Conservation (phyloP, 1,140 invertebrate genomes). For the Glossosoma conforme region DNA sequence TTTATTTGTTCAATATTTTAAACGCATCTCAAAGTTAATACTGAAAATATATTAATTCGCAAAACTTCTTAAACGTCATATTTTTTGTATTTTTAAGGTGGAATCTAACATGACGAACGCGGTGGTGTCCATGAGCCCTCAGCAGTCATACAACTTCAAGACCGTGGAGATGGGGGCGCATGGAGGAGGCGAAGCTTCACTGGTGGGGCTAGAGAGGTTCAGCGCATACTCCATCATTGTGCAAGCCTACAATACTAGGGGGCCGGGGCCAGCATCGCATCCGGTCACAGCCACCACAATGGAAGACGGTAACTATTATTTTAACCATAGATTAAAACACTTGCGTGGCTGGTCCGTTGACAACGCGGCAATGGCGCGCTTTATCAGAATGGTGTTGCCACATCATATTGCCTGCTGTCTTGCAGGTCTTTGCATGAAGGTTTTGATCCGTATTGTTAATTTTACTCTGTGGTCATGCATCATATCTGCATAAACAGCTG, state of each 20-base stretch:
- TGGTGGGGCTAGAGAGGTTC: constrained; percentile 74
- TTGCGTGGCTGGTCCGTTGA: not conserved
- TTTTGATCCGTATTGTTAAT: too few relatives aligned
- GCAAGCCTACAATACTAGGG: constrained; percentile 88
- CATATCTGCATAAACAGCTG: too few relatives aligned
- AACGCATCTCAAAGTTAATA: not conserved
- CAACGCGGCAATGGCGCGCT: too few relatives aligned
- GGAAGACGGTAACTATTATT: constrained; percentile 72
- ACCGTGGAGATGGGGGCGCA: constrained; percentile 64
- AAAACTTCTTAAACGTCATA: too few relatives aligned
- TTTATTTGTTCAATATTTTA: not conserved
- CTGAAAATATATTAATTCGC: not conserved
- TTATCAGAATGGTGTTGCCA: too few relatives aligned
- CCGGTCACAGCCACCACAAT: constrained; percentile 78
- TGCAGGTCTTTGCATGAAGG: too few relatives aligned
- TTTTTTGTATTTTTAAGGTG: constrained; percentile 12
- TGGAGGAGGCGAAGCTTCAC: constrained; percentile 58
- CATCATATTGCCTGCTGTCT: too few relatives aligned
- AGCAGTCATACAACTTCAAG: constrained; percentile 60
- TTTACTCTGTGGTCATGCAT: too few relatives aligned
- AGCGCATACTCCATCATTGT: constrained; percentile 86
- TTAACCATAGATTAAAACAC: constrained; percentile 1
- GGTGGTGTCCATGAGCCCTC: constrained; percentile 22
- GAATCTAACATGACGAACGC: constrained; percentile 24
- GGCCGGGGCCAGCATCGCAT: constrained; percentile 79